Base-by-base conservation (phyloP, 1,140 invertebrate genomes). In the Diachasma alloeum region DNA sequence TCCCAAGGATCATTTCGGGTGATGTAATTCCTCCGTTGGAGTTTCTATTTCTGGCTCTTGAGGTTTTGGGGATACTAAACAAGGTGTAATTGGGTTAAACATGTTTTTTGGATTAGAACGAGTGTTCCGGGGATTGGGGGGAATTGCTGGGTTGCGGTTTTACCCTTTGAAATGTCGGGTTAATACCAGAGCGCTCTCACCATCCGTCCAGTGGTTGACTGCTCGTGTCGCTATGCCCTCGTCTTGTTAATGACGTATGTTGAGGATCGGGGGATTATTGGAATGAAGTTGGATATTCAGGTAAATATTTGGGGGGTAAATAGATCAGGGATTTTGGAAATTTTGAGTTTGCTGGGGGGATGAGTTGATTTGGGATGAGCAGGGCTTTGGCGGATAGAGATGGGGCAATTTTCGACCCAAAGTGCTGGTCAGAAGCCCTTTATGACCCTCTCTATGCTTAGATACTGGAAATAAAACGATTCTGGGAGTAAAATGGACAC, bases 51-150 rank as follows among this genome's bases (percentile, higher is more conserved):
- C 19, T 26, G 59, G 59, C 4, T 36, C 24, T 37, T 36, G n/a
- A 8, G n/a, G 26, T 73, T 63, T 11, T 10, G 36, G 19, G 48
- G 37, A 36, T 11, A 56, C 9, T 31, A 31, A 31, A 31, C 22
- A 36, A 15, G 42, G 73, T 22, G 31, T 75, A 72, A 72, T 72
- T 72, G 37, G 69, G 67, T 72, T 67, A 71, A 76, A 68, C 77
- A 78, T 56, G 39, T 78, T 78, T 78, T 78, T 78, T 72, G 69
- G 73, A 75, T 75, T 78, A 78, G 66, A 44, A 74, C 48, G 22
- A 44, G 17, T 5, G 39, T 36, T 37, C 15, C 26, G n/a, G 63
- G 44, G 17, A 69, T 75, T 59, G 10, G 37, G 39, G 31, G 19
- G 63, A 36, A 17, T 56, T 46, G 13, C 26, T 70, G 66, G 26